Evolutionary conservation across 2,113 vertebrate genomes (phyloP), one percentile per base, ranked within the genome.

Genomic region (Daubentonia madagascariensis): DNA sequence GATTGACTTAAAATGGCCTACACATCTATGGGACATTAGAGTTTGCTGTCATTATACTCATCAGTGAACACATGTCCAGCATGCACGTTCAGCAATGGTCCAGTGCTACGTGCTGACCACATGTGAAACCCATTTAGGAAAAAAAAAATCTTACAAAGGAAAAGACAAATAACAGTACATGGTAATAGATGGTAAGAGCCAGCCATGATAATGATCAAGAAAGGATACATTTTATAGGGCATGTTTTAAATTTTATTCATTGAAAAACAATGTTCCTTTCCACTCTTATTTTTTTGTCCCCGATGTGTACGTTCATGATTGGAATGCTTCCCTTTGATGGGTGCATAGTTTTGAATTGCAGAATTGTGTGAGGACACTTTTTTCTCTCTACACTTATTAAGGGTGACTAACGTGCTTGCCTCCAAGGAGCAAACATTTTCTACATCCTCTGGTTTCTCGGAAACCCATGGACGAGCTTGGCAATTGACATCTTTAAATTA

Each of bases 401-500:
- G 13, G 18, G 22, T 92, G n/a, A 79, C 22, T 83, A 65, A 70
- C 12, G 17, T 48, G 48, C 78, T 94, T 28, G 70, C 59, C 73
- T 88, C 54, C 14, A 9, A 97, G 93, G 20, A 96, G 76, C 80
- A 98, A 97, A 91, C 84, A 89, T 65, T 89, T 96, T 96, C 91
- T 85, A 94, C 87, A 92, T 92, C 81, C 73, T 83, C 73, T 94
- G 54, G 25, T 91, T 97, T 96, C 90, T 92, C 85, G 63, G 61
- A 97, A 98, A 97, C 14, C 23, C 40, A 8, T 70, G 84, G 54
- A 80, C 0, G 1, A 97, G 75, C 73, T 75, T 89, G 84, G 84
- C 30, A 96, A 96, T 95, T 91, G 94, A 97, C 97, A 98, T 89
- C 52, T 4, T 76, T 92, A 98, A 87, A 85, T 59, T 5, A 54